phyloP scores from a whole-genome alignment of 2,797 vertebrate species.

The Trematomus bernacchii region DNA sequence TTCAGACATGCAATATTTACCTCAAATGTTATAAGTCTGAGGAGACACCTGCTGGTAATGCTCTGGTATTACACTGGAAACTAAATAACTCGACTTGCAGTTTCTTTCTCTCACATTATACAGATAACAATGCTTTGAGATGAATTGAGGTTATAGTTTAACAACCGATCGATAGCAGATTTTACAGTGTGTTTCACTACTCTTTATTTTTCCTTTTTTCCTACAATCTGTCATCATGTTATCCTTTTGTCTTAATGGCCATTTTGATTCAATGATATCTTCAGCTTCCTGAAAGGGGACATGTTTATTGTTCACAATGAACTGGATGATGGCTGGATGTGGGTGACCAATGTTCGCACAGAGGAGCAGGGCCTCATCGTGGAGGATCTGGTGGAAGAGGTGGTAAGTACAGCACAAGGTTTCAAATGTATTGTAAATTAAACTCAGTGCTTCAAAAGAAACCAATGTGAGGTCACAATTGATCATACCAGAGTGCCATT shows the following conservation, averaged over 20 bases:
- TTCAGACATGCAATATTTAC: slow-evolving; percentile 21
- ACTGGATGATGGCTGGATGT: slow-evolving; percentile 99
- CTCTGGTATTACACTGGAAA: slow-evolving; percentile 24
- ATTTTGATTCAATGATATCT: slow-evolving; percentile 15
- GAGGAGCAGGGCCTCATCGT: slow-evolving; percentile 99
- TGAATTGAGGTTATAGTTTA: neutral
- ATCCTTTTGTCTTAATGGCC: neutral
- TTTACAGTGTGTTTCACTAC: neutral
- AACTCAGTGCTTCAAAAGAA: neutral
- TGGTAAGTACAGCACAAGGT: slow-evolving; percentile 83
- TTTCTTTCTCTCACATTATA: neutral
- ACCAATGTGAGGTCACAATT: neutral
- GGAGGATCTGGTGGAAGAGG: slow-evolving; percentile 97
- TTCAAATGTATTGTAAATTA: neutral
- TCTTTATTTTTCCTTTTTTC: neutral
- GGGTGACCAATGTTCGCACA: slow-evolving; percentile 97
- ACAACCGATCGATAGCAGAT: neutral
- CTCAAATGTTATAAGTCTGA: slow-evolving; percentile 33
- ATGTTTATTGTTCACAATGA: slow-evolving; percentile 99
- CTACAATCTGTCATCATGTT: neutral
- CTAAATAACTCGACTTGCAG: neutral
- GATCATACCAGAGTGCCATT: neutral
- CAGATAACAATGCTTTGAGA: neutral
- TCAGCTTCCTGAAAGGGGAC: slow-evolving; percentile 99
- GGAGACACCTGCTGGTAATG: slow-evolving; percentile 72